Base-by-base conservation (phyloP, 2,888 invertebrate genomes). In the Lucinisca nassula region DNA sequence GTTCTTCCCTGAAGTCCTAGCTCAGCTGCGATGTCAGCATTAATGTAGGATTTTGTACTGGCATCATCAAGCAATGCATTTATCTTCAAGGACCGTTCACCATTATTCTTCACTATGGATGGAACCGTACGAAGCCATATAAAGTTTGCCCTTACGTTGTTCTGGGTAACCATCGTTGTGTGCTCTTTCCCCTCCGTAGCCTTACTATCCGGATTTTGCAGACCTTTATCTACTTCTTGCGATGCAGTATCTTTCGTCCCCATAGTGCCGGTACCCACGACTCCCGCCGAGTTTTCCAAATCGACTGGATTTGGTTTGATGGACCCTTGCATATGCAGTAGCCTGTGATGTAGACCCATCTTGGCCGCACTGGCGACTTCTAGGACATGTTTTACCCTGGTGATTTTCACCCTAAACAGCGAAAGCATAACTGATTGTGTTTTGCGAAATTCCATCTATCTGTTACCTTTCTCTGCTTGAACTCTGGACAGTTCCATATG, bases 51-150 rank as follows among this genome's bases (percentile, higher is more conserved):
- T 74, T 81, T 51, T 14, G 88, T 86, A 49, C 90, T 90, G 4
- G 83, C 90, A 70, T 90, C 88, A 76, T 88, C 88, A 14, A 90
- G 61, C 24, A 90, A 61, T 12, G 88, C 88, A 80, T 90, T 86
- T 0, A 90, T 45, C 75, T 84, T 58, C 4, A 88, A 12, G 35
- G 67, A 35, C 24, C 49, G 55, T 14, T 49, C 55, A 21, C 81
- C 77, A 40, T 49, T 61, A n/a, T n/a, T n/a, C 77, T 38, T 61
- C 38, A 90, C 14, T 21, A 81, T 86, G 14, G 88, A 84, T 17
- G 90, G 88, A 4, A 90, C 73, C 17, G 90, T 88, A 82, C 86
- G 70, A 32, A 90, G 30, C 27, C 45, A 73, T 21, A 84, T 82
- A 55, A 32, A 77, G 32, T 84, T n/a, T 55, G 21, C 17, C 21